Evolutionary conservation across 2,888 invertebrate genomes (phyloP), one percentile per base, ranked within the genome.

Genomic region (Acanthococcus lagerstroemiae): DNA sequence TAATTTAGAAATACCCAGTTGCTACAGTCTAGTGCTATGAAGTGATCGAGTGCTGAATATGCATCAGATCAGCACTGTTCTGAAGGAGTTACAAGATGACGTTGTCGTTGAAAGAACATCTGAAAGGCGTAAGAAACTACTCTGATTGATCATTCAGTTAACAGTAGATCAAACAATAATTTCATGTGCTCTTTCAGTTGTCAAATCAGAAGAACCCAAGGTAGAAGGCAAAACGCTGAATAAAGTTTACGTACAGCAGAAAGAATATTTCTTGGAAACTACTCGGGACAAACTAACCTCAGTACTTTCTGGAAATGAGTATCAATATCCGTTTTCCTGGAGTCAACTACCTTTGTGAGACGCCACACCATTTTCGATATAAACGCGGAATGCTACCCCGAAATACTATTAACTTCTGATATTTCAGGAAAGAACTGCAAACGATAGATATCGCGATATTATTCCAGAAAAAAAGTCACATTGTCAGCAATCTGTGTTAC

Each of bases 81-180:
- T 63, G n/a, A 63, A 63, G 22, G 63, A 63, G 50, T 15, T 63
- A n/a, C 26, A 63, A 54, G 63, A 63, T 15, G 63, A 63, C 44
- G 26, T 63, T 22, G 24, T 63, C 22, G 30, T 27, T 30, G 30
- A 63, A 58, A 12, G 24, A 15, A 27, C 27, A 24, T 9, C 37
- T 5, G 24, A 37, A 17, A 12, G 24, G 9, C 45, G 58, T 58
- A 46, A 58, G 58, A 26, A 46, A 24, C 1, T 2, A 3, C n/a
- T 37, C n/a, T 46, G n/a, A 7, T 1, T 21, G 26, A 24, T 22
- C 12, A 24, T 12, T 56, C 22, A 19, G 7, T 21, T 1, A 15
- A 9, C 6, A 44, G 45, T 24, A 57, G 37, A 15, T 45, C 9
- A 17, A 7, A 24, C n/a, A 37, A 37, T 37, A n/a, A n/a, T n/a